Percentiles rank a stretch among this genome's conserved stretches.
phyloP scores from a whole-genome alignment of 1,140 invertebrate species.

The Atopsyche davidsoni region DNA sequence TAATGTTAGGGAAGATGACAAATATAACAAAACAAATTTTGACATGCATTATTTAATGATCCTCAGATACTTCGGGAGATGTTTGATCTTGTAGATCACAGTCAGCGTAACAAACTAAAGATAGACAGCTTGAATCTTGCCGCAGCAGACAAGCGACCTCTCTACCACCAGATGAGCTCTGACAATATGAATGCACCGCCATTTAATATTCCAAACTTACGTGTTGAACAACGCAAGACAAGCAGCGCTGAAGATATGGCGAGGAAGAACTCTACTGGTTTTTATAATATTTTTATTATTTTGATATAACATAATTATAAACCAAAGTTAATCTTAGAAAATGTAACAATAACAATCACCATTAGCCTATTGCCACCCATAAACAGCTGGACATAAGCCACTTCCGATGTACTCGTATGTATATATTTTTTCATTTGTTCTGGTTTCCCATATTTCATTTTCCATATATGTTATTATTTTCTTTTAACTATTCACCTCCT shows the following conservation, averaged over 20 bases:
- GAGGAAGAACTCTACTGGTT: conserved; percentile 74
- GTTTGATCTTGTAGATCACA: conserved; percentile 85
- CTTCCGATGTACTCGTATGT: no score
- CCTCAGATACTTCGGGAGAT: conserved; percentile 78
- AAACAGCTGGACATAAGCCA: no score
- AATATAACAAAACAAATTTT: no score
- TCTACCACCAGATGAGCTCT: conserved; percentile 77
- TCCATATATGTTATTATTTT: no score
- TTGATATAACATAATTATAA: no score
- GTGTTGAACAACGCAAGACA: conserved; percentile 78
- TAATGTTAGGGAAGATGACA: no score
- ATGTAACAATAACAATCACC: no score
- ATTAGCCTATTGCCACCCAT: no score
- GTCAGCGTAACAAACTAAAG: conserved; percentile 78
- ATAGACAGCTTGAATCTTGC: conserved; percentile 71
- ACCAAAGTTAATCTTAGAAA: no score
- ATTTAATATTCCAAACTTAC: conserved; percentile 79
- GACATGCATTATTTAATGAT: no score
- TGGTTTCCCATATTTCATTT: no score
- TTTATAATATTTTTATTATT: not conserved
- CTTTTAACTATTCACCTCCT: not conserved
- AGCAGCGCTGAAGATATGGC: conserved; percentile 85
- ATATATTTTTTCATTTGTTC: no score
- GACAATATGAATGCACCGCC: conserved; percentile 80
- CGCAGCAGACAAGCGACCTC: conserved; percentile 65